Percentiles rank a stretch among this genome's conserved stretches.
These are phyloP conservation scores for Urocitellus parryii DNA, from an alignment of 2,113 vertebrate species.

Conservation along the genomic window DNA sequence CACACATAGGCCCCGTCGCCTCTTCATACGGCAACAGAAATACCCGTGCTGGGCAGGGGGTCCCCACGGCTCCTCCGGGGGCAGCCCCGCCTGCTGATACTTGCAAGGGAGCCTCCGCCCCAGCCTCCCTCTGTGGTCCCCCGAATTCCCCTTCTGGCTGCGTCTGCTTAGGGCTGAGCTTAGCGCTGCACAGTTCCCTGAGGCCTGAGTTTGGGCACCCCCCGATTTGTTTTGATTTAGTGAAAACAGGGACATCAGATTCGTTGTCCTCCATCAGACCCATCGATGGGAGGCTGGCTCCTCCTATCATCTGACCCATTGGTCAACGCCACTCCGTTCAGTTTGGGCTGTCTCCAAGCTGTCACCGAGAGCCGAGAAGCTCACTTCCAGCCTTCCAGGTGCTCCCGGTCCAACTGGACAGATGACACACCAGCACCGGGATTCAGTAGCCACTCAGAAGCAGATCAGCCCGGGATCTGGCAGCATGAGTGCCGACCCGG, in stretches of 20 bases:
- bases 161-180: slow-evolving; percentile 36
- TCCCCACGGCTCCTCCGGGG: slow-evolving; percentile 49
- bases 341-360: fast-evolving
- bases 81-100: slow-evolving; percentile 24
- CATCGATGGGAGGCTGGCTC: background rate
- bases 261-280: background rate
- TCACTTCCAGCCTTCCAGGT: fast-evolving
- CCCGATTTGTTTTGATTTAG: background rate
- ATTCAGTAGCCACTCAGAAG: background rate
- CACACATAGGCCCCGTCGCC: slow-evolving; percentile 67
- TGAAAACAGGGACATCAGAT: slow-evolving; percentile 14
- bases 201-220: slow-evolving; percentile 12
- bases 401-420: fast-evolving
- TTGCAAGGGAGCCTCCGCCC: background rate
- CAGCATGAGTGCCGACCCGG: background rate
- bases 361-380: background rate
- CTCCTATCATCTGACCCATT: fast-evolving
- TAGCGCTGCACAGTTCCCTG: background rate
- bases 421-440: fast-evolving
- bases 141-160: slow-evolving; percentile 7
- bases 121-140: background rate
- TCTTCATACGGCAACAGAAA: slow-evolving; percentile 62
- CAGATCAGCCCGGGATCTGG: fast-evolving
- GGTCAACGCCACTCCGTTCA: fast-evolving
- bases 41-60: slow-evolving; percentile 51